phyloP scores from a whole-genome alignment of 2,113 vertebrate genomes.

The Numenius arquata region DNA sequence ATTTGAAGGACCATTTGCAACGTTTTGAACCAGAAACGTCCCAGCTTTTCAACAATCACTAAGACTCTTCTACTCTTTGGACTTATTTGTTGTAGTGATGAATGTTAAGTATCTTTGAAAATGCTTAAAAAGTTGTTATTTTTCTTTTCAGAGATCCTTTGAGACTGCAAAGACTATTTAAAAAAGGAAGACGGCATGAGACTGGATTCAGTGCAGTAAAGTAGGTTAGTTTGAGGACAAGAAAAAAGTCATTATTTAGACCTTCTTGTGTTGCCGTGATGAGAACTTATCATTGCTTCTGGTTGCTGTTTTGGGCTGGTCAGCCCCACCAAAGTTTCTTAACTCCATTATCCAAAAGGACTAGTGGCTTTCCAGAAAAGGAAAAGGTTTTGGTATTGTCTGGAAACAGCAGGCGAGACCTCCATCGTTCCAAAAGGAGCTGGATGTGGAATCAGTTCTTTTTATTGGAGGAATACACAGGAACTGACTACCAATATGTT shows the following conservation, averaged over 20 bases:
- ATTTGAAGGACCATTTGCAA: neutral
- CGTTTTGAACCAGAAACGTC: constrained; percentile 13
- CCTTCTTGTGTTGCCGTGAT: constrained; percentile 68
- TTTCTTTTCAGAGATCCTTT: constrained; percentile 74
- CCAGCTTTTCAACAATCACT: constrained; percentile 22
- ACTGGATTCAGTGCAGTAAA: constrained; percentile 53
- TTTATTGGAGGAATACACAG: constrained; percentile 94
- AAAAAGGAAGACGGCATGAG: constrained; percentile 69
- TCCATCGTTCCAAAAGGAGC: constrained; percentile 89
- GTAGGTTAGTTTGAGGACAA: constrained; percentile 42
- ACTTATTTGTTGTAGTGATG: constrained; percentile 42
- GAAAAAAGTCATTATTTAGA: constrained; percentile 20
- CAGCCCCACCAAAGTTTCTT: constrained; percentile 77
- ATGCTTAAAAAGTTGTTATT: constrained; percentile 56
- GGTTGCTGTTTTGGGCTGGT: constrained; percentile 77
- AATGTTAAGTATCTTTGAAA: constrained; percentile 68
- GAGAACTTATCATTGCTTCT: constrained; percentile 81
- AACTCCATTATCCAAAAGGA: constrained; percentile 80
- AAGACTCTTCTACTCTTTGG: constrained; percentile 10
- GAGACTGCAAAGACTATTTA: constrained; percentile 68
- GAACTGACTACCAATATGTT: constrained; percentile 91
- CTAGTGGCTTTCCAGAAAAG: constrained; percentile 75
- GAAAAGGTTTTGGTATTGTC: constrained; percentile 68
- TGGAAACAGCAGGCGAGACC: constrained; percentile 71
- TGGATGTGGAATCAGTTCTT: constrained; percentile 99